Evolutionary conservation across 2,797 vertebrate genomes (phyloP).

Genomic region (Champsocephalus esox): DNA sequence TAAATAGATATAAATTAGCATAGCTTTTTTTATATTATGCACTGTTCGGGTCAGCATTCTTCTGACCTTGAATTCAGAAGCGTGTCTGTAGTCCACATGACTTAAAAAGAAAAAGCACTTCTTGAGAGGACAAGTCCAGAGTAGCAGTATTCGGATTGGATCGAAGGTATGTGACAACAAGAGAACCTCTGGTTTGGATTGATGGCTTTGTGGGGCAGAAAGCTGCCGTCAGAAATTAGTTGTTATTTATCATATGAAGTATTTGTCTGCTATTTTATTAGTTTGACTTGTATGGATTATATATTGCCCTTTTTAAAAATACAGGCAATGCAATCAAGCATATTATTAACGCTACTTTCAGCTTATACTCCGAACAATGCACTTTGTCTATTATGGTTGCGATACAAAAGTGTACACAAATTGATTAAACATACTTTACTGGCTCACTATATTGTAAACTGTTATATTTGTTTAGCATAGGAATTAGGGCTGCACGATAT

Average conservation of each 20-base stretch:
- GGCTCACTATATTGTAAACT: background rate
- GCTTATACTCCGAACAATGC: background rate
- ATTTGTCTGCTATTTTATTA: background rate
- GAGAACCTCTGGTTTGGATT: slow-evolving; percentile 11
- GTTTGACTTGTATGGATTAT: background rate
- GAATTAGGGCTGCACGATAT: too few relatives aligned
- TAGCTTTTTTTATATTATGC: slow-evolving; percentile 2
- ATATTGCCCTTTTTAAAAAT: background rate
- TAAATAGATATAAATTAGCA: background rate
- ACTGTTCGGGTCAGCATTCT: background rate
- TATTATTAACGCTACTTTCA: background rate
- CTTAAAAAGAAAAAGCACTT: slow-evolving; percentile 10
- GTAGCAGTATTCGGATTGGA: slow-evolving; percentile 22
- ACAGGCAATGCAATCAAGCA: background rate
- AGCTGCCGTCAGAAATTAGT: background rate
- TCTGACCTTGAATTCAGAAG: background rate
- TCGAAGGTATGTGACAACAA: slow-evolving; percentile 27
- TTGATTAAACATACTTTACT: too few relatives aligned
- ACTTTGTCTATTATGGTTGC: background rate
- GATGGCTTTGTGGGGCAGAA: slow-evolving; percentile 30
- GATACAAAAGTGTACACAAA: background rate
- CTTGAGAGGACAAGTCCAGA: slow-evolving; percentile 33
- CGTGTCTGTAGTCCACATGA: slow-evolving; percentile 15
- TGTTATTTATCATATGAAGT: background rate
- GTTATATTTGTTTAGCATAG: too few relatives aligned